Base-by-base conservation (phyloP, 23 tunicate species). In the Aplidium turbinatum region DNA sequence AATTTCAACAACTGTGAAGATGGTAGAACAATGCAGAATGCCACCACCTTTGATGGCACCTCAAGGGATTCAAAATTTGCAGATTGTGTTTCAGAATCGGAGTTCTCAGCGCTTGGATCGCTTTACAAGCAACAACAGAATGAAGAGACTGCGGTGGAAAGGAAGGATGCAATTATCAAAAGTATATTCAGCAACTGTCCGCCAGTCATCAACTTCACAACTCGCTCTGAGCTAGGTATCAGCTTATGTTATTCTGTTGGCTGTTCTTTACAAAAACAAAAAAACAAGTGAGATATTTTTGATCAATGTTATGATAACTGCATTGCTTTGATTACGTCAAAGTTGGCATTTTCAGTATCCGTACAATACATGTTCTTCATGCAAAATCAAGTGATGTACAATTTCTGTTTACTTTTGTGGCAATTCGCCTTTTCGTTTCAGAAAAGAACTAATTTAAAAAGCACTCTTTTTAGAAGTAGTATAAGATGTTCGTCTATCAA, bases 121-220 rank as follows among this genome's bases (percentile, higher is more conserved):
- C 21, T 11, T 54, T 54, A 20, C 22, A 6, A 5, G 24, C 23
- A 16, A 5, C 61, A 54, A 11, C 20, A 54, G 21, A n/a, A 5
- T 54, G 5, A 60, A 28, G 68, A 30, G 38, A 11, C 4, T 4
- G 6, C 5, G 19, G 50, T 36, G 38, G 22, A 38, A 6, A 22
- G 50, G 18, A 74, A 80, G 52, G 86, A 86, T 19, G 77, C 86
- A 40, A 38, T 87, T 1, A 87, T 79, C 28, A 65, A 40, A 73
- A 87, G 94, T 47, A 23, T 80, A 9, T 87, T 87, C 72, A 87
- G 94, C 70, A 87, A 87, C 60, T 87, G 94, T 31, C 81, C 94
- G 7, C 77, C 94, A 30, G 94, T 87, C 3, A 87, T 87, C 18
- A 87, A 87, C 68, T 87, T 87, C 47, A 63, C 78, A 16, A 87